Base-by-base conservation (phyloP, 2,888 invertebrate genomes). In the Exephanes ischioxanthus region DNA sequence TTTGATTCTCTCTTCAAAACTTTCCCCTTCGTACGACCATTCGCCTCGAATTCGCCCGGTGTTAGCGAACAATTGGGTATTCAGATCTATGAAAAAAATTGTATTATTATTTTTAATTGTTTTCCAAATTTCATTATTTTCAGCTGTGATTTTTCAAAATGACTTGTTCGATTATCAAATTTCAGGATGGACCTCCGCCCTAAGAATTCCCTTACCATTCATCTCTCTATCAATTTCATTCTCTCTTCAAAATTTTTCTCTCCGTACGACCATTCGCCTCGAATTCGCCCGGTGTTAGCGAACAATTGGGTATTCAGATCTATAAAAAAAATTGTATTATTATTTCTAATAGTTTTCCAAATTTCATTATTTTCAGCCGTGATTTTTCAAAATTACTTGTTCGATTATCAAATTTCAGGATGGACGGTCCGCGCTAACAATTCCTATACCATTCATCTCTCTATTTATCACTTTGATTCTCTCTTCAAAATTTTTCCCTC, bases 81-180 rank as follows among this genome's bases (percentile, higher is more conserved):
- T 33, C 30, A 33, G 30, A 33, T 33, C 30, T 33, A 16, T 1
- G 26, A 26, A 48, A 48, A 48, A 48, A 48, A 9, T 33, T 0
- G 30, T 33, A 48, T 48, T 16, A 3, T 48, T 48, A 16, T 48
- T 48, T 9, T 48, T 14, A 9, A 48, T 48, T 5, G 1, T 58
- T 61, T 26, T 26, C 2, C 26, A 26, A 26, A 2, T 26, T 26
- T 55, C 55, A 55, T 22, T 55, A 22, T 22, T 55, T 61, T 61
- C 61, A 61, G 61, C 33, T n/a, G 61, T 14, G 30, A 3, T 61
- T 11, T 58, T 11, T 58, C 55, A 76, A 76, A 76, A 76, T 76
- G 51, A 26, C 66, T 51, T 33, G 48, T 48, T 75, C 51, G 37
- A 33, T 2, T 9, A 1, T n/a, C 1, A 1, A 33, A 37, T 55